A percentile compares a stretch with the other conserved stretches of the same genome.
phyloP scores from a whole-genome alignment of 2,888 invertebrate genomes.

The Mesodorylaimus sp. region DNA sequence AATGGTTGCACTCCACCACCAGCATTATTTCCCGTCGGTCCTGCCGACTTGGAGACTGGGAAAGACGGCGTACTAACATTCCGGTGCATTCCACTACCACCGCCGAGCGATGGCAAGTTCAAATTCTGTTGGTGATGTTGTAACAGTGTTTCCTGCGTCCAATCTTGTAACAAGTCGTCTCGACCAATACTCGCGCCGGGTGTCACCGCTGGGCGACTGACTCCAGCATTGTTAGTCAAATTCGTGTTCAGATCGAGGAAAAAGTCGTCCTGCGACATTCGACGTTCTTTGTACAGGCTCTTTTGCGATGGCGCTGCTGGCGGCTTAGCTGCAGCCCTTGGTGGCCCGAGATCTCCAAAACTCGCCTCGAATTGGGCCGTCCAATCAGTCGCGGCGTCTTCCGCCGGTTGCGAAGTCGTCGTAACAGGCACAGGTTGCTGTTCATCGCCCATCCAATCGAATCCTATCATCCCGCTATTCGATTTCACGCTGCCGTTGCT shows the following conservation, averaged over 20 bases:
- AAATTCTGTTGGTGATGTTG: not conserved
- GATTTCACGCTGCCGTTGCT: no score
- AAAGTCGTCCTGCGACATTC: constrained; percentile 7
- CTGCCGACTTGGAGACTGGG: not conserved
- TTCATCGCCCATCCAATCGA: no score
- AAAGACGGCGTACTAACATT: constrained; percentile 8
- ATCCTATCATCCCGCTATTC: no score
- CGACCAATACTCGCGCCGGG: not conserved
- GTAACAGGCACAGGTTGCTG: no score
- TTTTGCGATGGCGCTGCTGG: not conserved
- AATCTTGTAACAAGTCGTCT: not conserved
- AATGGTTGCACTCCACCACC: no score
- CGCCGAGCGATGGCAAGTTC: not conserved
- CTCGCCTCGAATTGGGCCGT: not conserved
- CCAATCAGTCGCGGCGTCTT: not conserved
- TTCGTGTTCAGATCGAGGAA: not conserved
- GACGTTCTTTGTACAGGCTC: not conserved
- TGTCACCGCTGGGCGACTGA: not conserved
- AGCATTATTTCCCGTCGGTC: not conserved
- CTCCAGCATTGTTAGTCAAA: not conserved
- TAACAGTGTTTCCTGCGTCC: not conserved
- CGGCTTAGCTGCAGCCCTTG: not conserved
- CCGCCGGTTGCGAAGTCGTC: not conserved
- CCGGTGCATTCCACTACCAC: not conserved
- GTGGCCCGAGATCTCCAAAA: not conserved